phyloP scores from a whole-genome alignment of 1,140 invertebrate species.

The Diachasmimorpha longicaudata region DNA sequence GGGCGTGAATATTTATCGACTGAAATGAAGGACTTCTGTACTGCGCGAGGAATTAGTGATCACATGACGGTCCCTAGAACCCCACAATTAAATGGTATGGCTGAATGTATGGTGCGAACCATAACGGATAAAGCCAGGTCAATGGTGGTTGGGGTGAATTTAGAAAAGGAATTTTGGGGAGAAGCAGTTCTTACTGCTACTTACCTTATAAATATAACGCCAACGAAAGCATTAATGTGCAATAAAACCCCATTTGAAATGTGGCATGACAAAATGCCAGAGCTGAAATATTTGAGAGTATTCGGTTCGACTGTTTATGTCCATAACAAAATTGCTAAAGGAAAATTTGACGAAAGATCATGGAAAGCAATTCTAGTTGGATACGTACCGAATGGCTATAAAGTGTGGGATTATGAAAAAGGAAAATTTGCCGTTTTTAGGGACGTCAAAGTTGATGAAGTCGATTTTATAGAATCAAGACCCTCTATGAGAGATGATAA shows the following conservation, averaged over 20 bases:
- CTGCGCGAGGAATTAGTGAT: too few species aligned
- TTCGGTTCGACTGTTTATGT: slow-evolving; percentile 59
- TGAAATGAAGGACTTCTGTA: too few species aligned
- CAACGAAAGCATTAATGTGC: too few species aligned
- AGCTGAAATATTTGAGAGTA: slow-evolving; percentile 56
- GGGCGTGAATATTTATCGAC: too few species aligned
- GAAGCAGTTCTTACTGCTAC: slow-evolving; percentile 51
- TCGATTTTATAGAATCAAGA: too few species aligned
- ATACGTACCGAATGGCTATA: too few species aligned
- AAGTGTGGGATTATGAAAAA: slow-evolving; percentile 57
- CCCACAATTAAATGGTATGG: slow-evolving; percentile 62
- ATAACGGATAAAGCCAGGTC: slow-evolving; percentile 56
- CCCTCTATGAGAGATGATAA: not conserved
- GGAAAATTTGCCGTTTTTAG: slow-evolving; percentile 47
- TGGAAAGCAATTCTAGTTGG: too few species aligned
- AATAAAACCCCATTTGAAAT: slow-evolving; percentile 57
- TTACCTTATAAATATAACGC: slow-evolving; percentile 25
- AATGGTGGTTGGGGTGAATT: too few species aligned
- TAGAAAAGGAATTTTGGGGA: slow-evolving; percentile 50
- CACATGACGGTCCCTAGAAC: too few species aligned
- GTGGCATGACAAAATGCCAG: slow-evolving; percentile 58
- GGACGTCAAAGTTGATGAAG: slow-evolving; percentile 56
- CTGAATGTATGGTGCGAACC: slow-evolving; percentile 59
- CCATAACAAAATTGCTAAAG: not conserved
- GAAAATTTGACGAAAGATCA: too few species aligned